phyloP scores from a whole-genome alignment of 2,797 vertebrate genomes.

The Alcedo quadribrachys region DNA sequence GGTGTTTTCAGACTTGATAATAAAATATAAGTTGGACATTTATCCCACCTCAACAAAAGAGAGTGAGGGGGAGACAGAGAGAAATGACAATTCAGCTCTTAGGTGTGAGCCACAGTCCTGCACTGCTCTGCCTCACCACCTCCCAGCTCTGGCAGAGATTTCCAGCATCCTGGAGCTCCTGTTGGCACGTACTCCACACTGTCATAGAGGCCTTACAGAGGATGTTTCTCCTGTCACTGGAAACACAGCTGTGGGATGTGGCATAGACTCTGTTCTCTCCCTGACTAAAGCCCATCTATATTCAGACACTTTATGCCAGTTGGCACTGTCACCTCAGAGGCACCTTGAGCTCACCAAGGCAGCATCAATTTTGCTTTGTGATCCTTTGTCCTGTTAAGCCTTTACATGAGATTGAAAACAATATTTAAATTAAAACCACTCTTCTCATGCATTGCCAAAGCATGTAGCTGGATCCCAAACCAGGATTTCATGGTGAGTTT shows the following conservation, averaged over 20 bases:
- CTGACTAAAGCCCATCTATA: neutral
- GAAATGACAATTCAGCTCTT: neutral
- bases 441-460: neutral
- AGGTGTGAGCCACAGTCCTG: neutral
- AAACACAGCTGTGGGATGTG: neutral
- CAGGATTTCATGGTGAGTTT: neutral
- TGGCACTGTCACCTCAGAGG: neutral
- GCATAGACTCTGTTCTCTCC: neutral
- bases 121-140: neutral
- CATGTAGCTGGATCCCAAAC: neutral
- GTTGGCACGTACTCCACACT: accelerated
- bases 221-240: neutral
- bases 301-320: neutral
- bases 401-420: neutral
- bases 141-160: neutral
- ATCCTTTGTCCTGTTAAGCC: neutral
- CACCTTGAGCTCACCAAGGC: neutral
- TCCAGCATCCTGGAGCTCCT: neutral
- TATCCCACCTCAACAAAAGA: neutral
- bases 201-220: accelerated
- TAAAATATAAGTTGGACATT: neutral
- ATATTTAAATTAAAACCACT: neutral
- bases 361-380: neutral
- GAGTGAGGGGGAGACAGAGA: neutral
- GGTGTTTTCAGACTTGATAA: neutral